Base-by-base conservation (phyloP, 2,113 vertebrate genomes). In the Centropus unirufus region DNA sequence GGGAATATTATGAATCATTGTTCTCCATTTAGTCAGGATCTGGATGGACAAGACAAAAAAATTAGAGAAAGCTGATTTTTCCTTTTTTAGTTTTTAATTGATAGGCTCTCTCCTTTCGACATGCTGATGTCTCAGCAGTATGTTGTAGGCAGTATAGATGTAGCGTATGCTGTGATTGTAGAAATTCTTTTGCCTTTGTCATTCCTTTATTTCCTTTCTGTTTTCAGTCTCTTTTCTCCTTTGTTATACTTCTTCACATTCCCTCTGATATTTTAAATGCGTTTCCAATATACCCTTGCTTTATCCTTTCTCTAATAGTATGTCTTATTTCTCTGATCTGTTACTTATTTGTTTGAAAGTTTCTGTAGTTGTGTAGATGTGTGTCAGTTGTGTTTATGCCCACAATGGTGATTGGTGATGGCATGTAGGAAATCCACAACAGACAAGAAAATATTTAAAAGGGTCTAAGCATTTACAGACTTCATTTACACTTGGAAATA, bases 1-100 rank as follows among this genome's bases (percentile, higher is more conserved):
- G 39, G 14, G 70, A 61, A 81, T 92, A 87, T 94, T 81, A 68
- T 92, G 80, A 83, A 93, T 89, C 67, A 85, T 76, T 89, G 59
- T 76, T 91, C 77, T 95, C 44, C 57, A 54, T 87, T 93, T 86
- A 87, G 77, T 81, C n/a, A 70, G 49, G 24, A 14, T 57, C 57
- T 54, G 62, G 54, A 58, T 23, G 14, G 30, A 88, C 47, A 89
- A 77, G 69, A 66, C 49, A 91, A 77, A 94, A 94, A 92, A 87
- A 47, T 21, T 44, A 79, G 12, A 46, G 36, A 18, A 5, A 5
- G 27, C n/a, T 63, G 83, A 32, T 86, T 92, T 86, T 88, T 74
- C 30, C 22, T 51, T 32, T 19, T 83, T 76, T 42, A 23, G 34
- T 72, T 91, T 92, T 94, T 85, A 66, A 62, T 78, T 86, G 64